These are phyloP conservation scores for Pongo abelii DNA, from an alignment of 2,113 vertebrate species.

Conservation along the genomic window DNA sequence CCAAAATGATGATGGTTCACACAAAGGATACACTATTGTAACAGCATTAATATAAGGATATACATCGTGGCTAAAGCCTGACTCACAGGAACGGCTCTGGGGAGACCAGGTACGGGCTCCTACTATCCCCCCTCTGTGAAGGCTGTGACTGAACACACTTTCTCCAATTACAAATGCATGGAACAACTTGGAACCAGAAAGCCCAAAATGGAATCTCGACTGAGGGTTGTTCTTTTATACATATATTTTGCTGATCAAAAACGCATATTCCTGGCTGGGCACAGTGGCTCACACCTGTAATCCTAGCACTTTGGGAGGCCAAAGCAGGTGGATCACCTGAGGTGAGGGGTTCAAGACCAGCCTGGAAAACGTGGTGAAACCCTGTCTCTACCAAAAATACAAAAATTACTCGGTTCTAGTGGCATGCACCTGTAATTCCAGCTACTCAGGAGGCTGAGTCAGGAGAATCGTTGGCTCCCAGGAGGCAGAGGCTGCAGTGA, in stretches of 20 bases:
- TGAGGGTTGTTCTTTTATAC: background rate
- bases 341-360: no score
- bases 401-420: no score
- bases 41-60: background rate
- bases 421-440: no score
- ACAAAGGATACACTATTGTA: background rate
- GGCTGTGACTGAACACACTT: background rate
- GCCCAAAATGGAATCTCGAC: background rate
- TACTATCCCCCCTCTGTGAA: background rate
- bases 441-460: no score
- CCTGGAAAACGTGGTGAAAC: no score
- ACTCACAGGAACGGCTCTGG: background rate
- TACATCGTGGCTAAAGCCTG: background rate
- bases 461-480: no score
- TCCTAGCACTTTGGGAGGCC: no score
- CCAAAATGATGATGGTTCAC: background rate
- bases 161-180: background rate
- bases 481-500: no score
- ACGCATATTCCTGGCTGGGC: no score
- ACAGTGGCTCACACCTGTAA: no score
- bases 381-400: no score
- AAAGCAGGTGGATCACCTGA: no score
- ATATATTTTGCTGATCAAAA: background rate
- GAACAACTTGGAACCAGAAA: background rate
- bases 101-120: background rate